phyloP scores from a whole-genome alignment of 2,888 invertebrate species.

The Drosophila acutilabella region DNA sequence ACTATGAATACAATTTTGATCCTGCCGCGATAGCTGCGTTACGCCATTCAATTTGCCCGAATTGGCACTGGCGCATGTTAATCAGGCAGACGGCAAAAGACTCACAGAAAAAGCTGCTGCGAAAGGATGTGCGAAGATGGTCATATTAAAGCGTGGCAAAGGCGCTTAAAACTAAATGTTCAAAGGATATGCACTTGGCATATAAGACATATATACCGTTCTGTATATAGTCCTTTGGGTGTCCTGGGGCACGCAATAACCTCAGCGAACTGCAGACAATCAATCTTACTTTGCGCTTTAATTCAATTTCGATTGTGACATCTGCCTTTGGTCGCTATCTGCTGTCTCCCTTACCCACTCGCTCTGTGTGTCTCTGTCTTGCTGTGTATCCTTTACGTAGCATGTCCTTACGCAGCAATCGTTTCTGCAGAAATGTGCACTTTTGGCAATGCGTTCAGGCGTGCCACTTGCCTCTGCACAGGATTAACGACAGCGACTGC shows the following conservation, averaged over 20 bases:
- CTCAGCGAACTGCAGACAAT: constrained; percentile 82
- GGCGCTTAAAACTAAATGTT: constrained; percentile 22
- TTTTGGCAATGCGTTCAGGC: constrained; percentile 79
- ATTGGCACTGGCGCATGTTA: constrained; percentile 80
- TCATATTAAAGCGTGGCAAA: constrained; percentile 51
- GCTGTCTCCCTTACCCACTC: constrained; percentile 9
- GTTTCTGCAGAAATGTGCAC: constrained; percentile 54
- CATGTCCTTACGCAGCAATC: constrained; percentile 49
- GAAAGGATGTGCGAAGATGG: constrained; percentile 20
- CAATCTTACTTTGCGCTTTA: constrained; percentile 85
- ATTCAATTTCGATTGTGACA: constrained; percentile 85
- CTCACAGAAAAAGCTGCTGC: constrained; percentile 12
- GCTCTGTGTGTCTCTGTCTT: constrained; percentile 2
- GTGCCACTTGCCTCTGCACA: constrained; percentile 70
- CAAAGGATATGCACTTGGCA: constrained; percentile 9
- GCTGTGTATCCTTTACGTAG: not conserved
- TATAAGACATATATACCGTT: constrained; percentile 3
- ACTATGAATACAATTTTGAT: constrained; percentile 49
- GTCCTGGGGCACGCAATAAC: constrained; percentile 76
- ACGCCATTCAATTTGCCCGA: constrained; percentile 76
- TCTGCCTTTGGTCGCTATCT: constrained; percentile 81
- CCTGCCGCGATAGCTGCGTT: constrained; percentile 33
- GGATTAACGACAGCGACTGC: constrained; percentile 72
- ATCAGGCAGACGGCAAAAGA: constrained; percentile 51
- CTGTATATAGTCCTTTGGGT: not conserved